These are phyloP conservation scores for Clarias fuscus DNA, from an alignment of 2,797 vertebrate genomes.

Conservation along the genomic window DNA sequence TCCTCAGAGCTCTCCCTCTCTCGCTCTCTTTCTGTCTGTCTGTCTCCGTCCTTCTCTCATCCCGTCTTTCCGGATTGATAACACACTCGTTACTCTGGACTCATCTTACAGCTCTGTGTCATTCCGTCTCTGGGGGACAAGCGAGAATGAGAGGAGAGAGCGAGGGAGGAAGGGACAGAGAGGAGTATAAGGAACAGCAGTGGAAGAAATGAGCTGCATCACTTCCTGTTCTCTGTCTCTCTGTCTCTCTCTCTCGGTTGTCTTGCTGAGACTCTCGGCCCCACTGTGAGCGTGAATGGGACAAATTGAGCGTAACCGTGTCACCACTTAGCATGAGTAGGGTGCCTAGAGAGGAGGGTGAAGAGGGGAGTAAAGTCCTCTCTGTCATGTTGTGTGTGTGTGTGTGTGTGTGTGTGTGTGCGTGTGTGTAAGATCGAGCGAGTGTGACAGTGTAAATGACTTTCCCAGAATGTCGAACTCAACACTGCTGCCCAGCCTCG, in stretches of 20 bases:
- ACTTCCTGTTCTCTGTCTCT: constrained; percentile 34
- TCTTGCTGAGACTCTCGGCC: constrained; percentile 71
- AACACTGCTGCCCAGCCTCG: not conserved
- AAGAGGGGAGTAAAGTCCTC: constrained; percentile 62
- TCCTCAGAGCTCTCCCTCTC: no score
- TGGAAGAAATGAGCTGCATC: not conserved
- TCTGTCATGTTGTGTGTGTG: not conserved
- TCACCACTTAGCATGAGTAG: constrained; percentile 79
- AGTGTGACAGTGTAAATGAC: not conserved
- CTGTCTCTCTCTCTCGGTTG: constrained; percentile 61
- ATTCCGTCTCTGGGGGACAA: constrained; percentile 1
- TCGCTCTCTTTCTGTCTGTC: constrained; percentile 14
- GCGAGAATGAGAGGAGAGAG: not conserved
- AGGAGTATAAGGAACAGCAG: not conserved
- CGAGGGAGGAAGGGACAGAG: not conserved
- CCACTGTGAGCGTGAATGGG: constrained; percentile 79
- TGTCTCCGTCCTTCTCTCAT: constrained; percentile 27
- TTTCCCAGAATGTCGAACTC: not conserved
- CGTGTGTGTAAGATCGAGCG: not conserved
- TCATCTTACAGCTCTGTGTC: constrained; percentile 15
- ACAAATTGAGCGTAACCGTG: constrained; percentile 83
- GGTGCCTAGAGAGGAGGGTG: constrained; percentile 73
- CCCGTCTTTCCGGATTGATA: constrained; percentile 18
- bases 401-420: constrained; percentile 19
- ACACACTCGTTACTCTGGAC: constrained; percentile 22